phyloP scores from a whole-genome alignment of 2,113 vertebrate species.

The Tinamus guttatus region DNA sequence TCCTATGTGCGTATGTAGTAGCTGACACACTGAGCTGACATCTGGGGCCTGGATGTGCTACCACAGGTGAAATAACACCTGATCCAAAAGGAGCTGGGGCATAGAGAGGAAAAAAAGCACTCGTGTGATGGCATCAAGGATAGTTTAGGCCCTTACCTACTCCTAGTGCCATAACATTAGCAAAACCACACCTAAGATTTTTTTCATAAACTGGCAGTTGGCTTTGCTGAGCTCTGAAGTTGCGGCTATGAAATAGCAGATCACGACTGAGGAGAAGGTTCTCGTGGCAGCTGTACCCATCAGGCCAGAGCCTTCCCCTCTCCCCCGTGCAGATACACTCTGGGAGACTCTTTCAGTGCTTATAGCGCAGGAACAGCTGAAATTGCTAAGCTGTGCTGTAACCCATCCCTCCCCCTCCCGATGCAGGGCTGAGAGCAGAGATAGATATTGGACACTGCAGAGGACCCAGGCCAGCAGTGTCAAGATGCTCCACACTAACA shows the following conservation, averaged over 20 bases:
- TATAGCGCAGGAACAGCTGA: background rate
- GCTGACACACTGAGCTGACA: background rate
- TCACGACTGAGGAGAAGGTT: background rate
- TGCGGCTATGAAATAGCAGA: background rate
- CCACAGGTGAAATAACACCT: background rate
- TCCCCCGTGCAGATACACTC: background rate
- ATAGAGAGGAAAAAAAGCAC: background rate
- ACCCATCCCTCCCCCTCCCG: background rate
- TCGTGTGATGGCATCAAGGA: background rate
- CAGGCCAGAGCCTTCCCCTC: background rate
- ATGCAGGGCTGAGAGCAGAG: background rate
- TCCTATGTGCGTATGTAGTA: background rate
- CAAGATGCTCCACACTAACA: fast-evolving
- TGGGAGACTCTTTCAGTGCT: fast-evolving
- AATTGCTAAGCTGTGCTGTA: fast-evolving
- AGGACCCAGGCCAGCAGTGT: background rate
- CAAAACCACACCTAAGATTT: background rate
- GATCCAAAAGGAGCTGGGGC: background rate
- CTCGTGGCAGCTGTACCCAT: background rate
- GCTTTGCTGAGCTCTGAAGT: background rate
- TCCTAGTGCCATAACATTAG: background rate
- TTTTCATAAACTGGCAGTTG: background rate
- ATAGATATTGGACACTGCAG: fast-evolving
- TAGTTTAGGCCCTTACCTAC: background rate
- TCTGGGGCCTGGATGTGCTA: background rate